Conservation (phyloP, 2,797 vertebrate species). For the Pseudopleuronectes americanus region DNA sequence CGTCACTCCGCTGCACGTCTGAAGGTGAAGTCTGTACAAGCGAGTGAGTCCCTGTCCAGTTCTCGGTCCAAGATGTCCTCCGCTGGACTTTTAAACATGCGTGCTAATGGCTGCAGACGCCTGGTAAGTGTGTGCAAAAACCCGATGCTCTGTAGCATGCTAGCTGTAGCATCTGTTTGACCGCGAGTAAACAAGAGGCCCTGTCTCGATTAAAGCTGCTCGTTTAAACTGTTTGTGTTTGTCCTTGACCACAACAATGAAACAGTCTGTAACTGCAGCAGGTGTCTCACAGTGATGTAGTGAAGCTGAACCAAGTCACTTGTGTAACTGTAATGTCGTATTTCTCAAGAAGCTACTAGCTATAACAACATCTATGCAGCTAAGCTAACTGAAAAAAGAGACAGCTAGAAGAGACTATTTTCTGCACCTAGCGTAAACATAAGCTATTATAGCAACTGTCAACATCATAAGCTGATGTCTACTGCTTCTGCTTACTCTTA, state of each 20-base stretch:
- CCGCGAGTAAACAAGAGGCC: slow-evolving; percentile 24
- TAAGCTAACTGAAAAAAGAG: neutral
- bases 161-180: neutral
- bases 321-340: neutral
- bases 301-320: neutral
- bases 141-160: neutral
- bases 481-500: neutral
- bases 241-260: slow-evolving; percentile 47
- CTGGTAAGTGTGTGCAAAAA: slow-evolving; percentile 73
- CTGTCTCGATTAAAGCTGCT: neutral
- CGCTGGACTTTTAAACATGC: slow-evolving; percentile 72
- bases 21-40: slow-evolving; percentile 74
- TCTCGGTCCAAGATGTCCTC: slow-evolving; percentile 70
- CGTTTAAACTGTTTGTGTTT: slow-evolving; percentile 9
- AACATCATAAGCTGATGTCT: too few species aligned
- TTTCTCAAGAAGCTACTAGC: neutral
- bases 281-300: neutral
- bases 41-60: slow-evolving; percentile 1
- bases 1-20: slow-evolving; percentile 22
- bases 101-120: slow-evolving; percentile 67
- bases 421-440: neutral
- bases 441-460: neutral
- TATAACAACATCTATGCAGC: neutral
- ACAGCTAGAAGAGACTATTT: too few species aligned
- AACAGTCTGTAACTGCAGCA: neutral